Conservation (phyloP, 2,113 vertebrate species). For the Thryonomys swinderianus region DNA sequence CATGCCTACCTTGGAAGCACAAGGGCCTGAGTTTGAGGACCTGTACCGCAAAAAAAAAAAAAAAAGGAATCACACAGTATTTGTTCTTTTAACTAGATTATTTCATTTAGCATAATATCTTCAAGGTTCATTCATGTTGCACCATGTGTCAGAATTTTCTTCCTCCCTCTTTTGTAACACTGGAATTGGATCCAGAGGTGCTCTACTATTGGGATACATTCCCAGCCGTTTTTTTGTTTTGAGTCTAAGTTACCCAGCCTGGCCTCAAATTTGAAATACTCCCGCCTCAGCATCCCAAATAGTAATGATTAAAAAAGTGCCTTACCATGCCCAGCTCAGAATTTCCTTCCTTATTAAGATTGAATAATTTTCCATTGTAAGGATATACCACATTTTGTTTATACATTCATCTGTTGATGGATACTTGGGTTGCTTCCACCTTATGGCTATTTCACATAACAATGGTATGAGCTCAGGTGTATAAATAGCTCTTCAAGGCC, state of each 20-base stretch:
- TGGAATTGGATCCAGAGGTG: background rate
- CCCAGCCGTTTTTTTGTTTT: background rate
- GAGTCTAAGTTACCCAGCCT: background rate
- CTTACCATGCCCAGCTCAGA: background rate
- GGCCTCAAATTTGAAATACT: background rate
- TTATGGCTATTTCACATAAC: background rate
- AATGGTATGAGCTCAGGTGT: background rate
- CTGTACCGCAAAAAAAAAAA: too few relatives aligned
- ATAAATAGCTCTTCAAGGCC: background rate
- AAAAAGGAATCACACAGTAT: too few relatives aligned
- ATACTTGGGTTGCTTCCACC: background rate
- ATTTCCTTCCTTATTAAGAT: constrained; percentile 1
- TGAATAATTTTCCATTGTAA: background rate
- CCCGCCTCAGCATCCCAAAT: background rate
- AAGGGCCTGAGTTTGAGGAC: too few relatives aligned
- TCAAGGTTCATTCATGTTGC: background rate
- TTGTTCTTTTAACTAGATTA: background rate
- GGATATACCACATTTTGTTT: background rate
- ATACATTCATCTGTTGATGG: background rate
- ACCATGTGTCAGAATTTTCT: background rate
- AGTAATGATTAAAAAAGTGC: background rate
- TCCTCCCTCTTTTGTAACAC: background rate
- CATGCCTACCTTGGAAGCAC: too few relatives aligned
- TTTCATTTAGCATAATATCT: background rate
- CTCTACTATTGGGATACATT: background rate